Conservation (phyloP, 2,888 invertebrate species). For the Eristalis arbustorum region DNA sequence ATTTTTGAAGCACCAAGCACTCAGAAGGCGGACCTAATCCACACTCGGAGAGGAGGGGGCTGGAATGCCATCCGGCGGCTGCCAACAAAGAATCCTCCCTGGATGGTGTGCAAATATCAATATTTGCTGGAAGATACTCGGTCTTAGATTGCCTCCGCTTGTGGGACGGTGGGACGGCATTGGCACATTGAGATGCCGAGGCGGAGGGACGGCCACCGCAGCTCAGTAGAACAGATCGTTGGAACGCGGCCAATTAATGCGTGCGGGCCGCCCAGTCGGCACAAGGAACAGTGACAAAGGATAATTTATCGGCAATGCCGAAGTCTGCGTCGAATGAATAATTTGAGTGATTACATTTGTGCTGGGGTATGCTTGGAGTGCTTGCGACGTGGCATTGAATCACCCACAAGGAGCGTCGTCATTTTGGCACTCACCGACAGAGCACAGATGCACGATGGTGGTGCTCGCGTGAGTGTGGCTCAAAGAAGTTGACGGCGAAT, state of each 20-base stretch:
- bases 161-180: too few species aligned
- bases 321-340: not conserved
- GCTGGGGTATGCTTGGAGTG: not conserved
- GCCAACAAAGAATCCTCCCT: not conserved
- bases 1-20: not conserved
- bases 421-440: not conserved
- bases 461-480: not conserved
- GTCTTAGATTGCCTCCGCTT: not conserved
- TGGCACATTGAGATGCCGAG: not conserved
- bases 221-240: not conserved
- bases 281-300: not conserved
- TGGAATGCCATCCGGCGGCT: not conserved
- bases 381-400: not conserved
- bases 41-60: not conserved
- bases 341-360: not conserved
- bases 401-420: too few species aligned
- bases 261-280: not conserved
- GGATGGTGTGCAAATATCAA: not conserved
- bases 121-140: constrained; percentile 8
- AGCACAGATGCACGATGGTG: too few species aligned
- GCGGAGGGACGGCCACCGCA: not conserved
- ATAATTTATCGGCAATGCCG: not conserved
- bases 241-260: not conserved
- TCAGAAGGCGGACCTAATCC: constrained; percentile 1
- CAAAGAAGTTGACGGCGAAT: not conserved